These are phyloP conservation scores for Dendroctonus ponderosae DNA, from an alignment of 1,140 invertebrate species.

Conservation along the genomic window DNA sequence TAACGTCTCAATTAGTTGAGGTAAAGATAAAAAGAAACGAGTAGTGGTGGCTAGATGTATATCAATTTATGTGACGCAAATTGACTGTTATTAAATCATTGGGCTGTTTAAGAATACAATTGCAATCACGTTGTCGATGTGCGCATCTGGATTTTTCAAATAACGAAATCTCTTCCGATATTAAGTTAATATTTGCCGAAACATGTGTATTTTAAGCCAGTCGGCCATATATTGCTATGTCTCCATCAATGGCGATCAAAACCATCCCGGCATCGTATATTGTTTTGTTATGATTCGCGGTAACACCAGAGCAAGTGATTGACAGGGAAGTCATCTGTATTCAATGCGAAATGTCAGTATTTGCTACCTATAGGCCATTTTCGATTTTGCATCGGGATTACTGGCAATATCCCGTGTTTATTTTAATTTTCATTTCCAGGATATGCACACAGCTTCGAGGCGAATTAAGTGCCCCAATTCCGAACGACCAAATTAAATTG, in stretches of 20 bases:
- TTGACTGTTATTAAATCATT: too few species aligned
- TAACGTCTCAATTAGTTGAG: too few species aligned
- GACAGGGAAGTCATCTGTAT: slow-evolving; percentile 34
- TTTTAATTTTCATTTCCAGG: slow-evolving; percentile 34
- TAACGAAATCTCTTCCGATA: slow-evolving; percentile 1
- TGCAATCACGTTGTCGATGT: too few species aligned
- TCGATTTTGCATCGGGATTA: slow-evolving; percentile 29
- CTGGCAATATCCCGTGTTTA: slow-evolving; percentile 33
- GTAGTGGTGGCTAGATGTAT: too few species aligned
- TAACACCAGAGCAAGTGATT: slow-evolving; percentile 20
- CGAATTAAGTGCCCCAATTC: slow-evolving; percentile 27
- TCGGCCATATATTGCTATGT: slow-evolving; percentile 16
- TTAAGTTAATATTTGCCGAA: slow-evolving; percentile 16
- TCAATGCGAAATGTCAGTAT: slow-evolving; percentile 33
- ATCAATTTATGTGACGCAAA: too few species aligned
- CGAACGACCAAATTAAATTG: background rate
- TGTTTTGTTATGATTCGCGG: slow-evolving; percentile 22
- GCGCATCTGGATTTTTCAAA: too few species aligned
- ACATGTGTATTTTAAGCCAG: slow-evolving; percentile 17
- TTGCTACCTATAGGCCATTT: slow-evolving; percentile 31
- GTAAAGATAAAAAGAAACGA: too few species aligned
- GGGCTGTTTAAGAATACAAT: too few species aligned
- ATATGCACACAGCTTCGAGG: slow-evolving; percentile 28
- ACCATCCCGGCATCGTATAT: slow-evolving; percentile 14
- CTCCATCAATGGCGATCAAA: slow-evolving; percentile 18